These are phyloP conservation scores for Ceryle rudis DNA, from an alignment of 2,797 vertebrate genomes.

Conservation along the genomic window DNA sequence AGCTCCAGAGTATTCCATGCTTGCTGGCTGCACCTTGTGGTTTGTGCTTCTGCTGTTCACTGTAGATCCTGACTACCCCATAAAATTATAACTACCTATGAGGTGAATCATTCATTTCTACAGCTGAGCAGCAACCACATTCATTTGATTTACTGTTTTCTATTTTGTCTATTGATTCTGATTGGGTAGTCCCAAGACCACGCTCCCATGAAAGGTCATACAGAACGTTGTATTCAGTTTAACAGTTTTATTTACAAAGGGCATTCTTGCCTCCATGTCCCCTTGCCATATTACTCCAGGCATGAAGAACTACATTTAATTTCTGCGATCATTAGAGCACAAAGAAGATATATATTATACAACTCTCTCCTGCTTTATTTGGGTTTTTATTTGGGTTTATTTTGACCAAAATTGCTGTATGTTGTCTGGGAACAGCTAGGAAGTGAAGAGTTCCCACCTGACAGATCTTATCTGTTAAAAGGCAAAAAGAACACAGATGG, in stretches of 20 bases:
- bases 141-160: not conserved
- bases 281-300: not conserved
- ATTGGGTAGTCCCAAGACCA: not conserved
- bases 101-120: not conserved
- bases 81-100: not conserved
- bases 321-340: not conserved
- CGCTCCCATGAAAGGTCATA: not conserved
- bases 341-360: not conserved
- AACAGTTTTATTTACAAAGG: conserved; percentile 14
- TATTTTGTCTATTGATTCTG: conserved; percentile 41
- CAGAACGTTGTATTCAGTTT: not conserved
- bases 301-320: not conserved
- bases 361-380: not conserved
- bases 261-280: not conserved
- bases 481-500: conserved; percentile 10
- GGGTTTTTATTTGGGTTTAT: not conserved
- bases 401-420: not conserved
- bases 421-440: not conserved
- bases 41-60: not conserved
- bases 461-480: not conserved
- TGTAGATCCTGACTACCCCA: not conserved
- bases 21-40: not conserved
- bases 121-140: not conserved
- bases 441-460: not conserved
- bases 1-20: fast-evolving